These are phyloP conservation scores for Apodemus speciosus DNA, from an alignment of 2,113 vertebrate species.

Conservation along the genomic window DNA sequence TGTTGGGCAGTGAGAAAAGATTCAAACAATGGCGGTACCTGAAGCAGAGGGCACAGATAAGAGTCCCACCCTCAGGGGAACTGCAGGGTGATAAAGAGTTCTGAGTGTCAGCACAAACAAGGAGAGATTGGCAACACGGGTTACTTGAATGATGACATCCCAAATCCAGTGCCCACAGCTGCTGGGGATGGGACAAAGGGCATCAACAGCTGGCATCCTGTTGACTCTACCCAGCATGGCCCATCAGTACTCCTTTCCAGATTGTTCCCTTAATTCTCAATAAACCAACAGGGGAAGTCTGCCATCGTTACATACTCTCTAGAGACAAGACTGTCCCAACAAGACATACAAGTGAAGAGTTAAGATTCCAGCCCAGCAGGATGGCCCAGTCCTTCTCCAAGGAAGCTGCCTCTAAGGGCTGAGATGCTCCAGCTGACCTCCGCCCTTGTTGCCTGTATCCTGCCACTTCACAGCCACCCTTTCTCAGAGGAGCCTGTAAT, in stretches of 20 bases:
- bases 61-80: too few relatives aligned
- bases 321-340: background rate
- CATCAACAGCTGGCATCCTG: background rate
- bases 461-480: background rate
- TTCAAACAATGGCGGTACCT: too few relatives aligned
- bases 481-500: too few relatives aligned
- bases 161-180: background rate
- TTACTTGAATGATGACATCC: background rate
- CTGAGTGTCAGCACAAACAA: too few relatives aligned
- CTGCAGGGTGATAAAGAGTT: background rate
- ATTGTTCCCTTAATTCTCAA: background rate
- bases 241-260: background rate
- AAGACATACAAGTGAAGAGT: background rate
- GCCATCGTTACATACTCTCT: too few relatives aligned
- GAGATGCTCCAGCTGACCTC: background rate
- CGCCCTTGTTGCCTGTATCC: background rate
- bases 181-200: background rate
- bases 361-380: background rate
- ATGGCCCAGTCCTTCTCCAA: background rate
- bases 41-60: background rate
- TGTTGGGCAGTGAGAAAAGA: too few relatives aligned
- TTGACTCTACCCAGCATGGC: background rate
- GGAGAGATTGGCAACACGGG: background rate
- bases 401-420: background rate
- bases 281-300: background rate